phyloP scores from a whole-genome alignment of 2,888 invertebrate species.

The Drosophila antonietae region DNA sequence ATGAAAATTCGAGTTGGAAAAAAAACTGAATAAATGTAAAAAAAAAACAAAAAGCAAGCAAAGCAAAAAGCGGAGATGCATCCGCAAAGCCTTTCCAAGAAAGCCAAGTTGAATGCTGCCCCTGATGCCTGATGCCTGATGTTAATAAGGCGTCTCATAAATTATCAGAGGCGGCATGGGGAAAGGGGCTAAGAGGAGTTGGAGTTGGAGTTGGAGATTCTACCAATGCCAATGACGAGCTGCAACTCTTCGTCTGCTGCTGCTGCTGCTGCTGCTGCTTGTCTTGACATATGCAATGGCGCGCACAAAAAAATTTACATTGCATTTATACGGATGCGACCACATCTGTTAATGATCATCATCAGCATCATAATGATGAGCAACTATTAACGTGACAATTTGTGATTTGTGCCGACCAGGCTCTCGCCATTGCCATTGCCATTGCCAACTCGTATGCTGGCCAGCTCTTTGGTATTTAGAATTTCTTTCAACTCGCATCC shows the following conservation, averaged over 20 bases:
- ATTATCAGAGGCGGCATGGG: conserved; percentile 67
- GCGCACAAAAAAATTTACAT: conserved; percentile 81
- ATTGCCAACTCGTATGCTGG: conserved; percentile 15
- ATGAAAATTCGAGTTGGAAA: conserved; percentile 62
- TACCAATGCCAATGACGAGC: conserved; percentile 45
- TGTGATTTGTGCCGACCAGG: conserved; percentile 72
- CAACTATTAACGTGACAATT: conserved; percentile 80
- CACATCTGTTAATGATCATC: conserved; percentile 33
- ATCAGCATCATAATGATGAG: conserved; percentile 8
- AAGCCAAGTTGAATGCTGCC: conserved; percentile 60
- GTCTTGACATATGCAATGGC: conserved; percentile 75
- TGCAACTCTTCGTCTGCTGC: conserved; percentile 26
- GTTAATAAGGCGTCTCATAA: conserved; percentile 82
- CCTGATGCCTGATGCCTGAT: conserved; percentile 63
- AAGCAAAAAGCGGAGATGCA: conserved; percentile 56
- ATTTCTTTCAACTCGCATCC: conserved; percentile 71
- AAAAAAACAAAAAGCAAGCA: neutral
- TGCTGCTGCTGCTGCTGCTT: conserved; percentile 49
- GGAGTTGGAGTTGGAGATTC: conserved; percentile 28
- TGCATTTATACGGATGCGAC: conserved; percentile 73
- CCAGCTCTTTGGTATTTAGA: conserved; percentile 74
- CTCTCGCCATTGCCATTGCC: conserved; percentile 29
- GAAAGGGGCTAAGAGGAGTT: conserved; percentile 4
- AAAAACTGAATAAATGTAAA: neutral
- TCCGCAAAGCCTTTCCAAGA: conserved; percentile 71